A percentile compares a stretch with the other conserved stretches of the same genome.
Evolutionary conservation across 1,140 invertebrate genomes (phyloP).

Genomic region (Penaeus vannamei): DNA sequence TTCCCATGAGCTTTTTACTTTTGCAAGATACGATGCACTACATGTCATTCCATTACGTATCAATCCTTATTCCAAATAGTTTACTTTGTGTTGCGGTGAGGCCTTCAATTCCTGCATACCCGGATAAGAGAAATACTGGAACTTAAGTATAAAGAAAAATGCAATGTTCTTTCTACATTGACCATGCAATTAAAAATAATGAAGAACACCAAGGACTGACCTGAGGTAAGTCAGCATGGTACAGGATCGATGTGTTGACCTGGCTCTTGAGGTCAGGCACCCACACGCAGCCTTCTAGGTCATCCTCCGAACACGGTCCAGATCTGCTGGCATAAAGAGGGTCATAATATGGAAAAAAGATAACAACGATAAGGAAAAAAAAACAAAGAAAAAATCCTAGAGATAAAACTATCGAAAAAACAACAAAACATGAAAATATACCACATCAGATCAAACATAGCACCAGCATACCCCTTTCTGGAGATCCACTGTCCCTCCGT

Average conservation of each 20-base stretch:
- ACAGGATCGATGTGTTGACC: slow-evolving; percentile 52
- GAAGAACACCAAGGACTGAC: background rate
- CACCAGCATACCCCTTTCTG: slow-evolving; percentile 1
- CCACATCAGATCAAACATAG: too few relatives aligned
- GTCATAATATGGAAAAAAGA: too few relatives aligned
- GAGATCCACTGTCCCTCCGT: slow-evolving; percentile 25
- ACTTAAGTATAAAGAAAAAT: too few relatives aligned
- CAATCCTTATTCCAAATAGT: background rate
- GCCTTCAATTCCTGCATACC: background rate
- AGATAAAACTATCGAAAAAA: too few relatives aligned
- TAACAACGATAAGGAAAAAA: too few relatives aligned
- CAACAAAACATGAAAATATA: too few relatives aligned
- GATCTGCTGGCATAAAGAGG: too few relatives aligned
- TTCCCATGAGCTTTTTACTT: background rate
- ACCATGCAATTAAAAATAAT: too few relatives aligned
- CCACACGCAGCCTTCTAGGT: slow-evolving; percentile 31
- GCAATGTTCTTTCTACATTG: too few relatives aligned
- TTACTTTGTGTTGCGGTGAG: background rate
- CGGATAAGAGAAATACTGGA: background rate
- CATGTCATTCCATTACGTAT: too few relatives aligned
- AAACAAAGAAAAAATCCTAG: too few relatives aligned
- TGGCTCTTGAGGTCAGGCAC: slow-evolving; percentile 18
- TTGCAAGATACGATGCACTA: background rate
- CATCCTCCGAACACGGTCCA: background rate
- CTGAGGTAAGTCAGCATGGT: slow-evolving; percentile 46